Conservation (phyloP, 2,888 invertebrate species). For the Nomada hirtipes region DNA sequence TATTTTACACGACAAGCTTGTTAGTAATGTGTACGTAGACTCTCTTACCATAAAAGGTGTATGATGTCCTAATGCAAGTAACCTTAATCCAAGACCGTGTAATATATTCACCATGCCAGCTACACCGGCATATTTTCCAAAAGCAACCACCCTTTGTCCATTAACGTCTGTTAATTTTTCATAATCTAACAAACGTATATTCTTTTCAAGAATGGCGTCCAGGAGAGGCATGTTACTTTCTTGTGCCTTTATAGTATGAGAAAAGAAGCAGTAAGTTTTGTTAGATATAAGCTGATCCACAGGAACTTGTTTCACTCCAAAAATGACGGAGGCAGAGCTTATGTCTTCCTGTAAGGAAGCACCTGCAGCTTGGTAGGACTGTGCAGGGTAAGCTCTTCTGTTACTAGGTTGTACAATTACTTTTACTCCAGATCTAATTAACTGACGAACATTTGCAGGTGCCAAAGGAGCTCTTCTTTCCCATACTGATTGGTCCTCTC, state of each 20-base stretch:
- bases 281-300: conserved; percentile 96
- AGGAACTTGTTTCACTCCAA: conserved; percentile 98
- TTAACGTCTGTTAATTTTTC: conserved; percentile 96
- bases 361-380: conserved; percentile 96
- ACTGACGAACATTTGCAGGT: conserved; percentile 94
- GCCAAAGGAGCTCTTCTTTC: conserved; percentile 97
- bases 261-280: conserved; percentile 99
- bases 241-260: conserved; percentile 99
- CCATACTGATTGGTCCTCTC: conserved; percentile 98
- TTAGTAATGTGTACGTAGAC: not conserved
- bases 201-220: conserved; percentile 98
- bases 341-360: conserved; percentile 98
- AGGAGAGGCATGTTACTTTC: conserved; percentile 98
- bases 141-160: conserved; percentile 97
- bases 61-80: conserved; percentile 98
- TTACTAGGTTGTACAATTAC: conserved; percentile 99
- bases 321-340: conserved; percentile 97
- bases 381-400: conserved; percentile 98
- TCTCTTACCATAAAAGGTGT: conserved; percentile 97
- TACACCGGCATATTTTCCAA: conserved; percentile 99
- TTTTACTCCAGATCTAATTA: conserved; percentile 94
- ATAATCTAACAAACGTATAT: conserved; percentile 98
- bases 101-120: conserved; percentile 99
- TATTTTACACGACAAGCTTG: not conserved
- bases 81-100: conserved; percentile 97